phyloP scores from a whole-genome alignment of 2,888 invertebrate species.

The Rhorus exstirpatorius region DNA sequence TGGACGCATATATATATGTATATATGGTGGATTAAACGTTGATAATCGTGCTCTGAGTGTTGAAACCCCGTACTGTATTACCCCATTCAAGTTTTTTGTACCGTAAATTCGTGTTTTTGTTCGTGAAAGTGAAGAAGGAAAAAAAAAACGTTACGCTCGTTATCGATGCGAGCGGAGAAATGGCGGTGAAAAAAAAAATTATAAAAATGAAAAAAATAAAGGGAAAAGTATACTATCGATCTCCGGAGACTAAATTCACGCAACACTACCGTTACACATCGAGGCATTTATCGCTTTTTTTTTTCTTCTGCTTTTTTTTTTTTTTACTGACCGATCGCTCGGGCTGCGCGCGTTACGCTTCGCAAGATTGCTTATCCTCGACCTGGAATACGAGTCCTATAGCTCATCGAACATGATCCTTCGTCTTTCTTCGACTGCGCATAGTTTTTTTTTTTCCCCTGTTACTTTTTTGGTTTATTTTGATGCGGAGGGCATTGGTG shows the following conservation, averaged over 20 bases:
- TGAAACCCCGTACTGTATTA: slow-evolving; percentile 19
- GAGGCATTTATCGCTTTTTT: slow-evolving; percentile 12
- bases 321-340: slow-evolving; percentile 26
- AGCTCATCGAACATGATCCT: slow-evolving; percentile 47
- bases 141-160: background rate
- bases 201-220: slow-evolving; percentile 7
- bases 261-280: slow-evolving; percentile 43
- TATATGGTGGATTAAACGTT: slow-evolving; percentile 37
- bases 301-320: background rate
- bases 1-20: no score
- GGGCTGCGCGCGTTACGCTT: slow-evolving; percentile 55
- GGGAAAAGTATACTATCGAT: background rate
- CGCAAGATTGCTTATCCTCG: slow-evolving; percentile 50
- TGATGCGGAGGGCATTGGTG: background rate
- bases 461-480: slow-evolving; percentile 8
- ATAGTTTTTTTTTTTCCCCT: background rate
- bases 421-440: background rate
- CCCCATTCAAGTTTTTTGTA: slow-evolving; percentile 12
- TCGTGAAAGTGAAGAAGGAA: background rate
- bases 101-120: slow-evolving; percentile 19
- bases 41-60: slow-evolving; percentile 5
- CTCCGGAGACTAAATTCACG: slow-evolving; percentile 34
- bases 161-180: slow-evolving; percentile 5
- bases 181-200: background rate
- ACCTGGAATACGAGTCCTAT: slow-evolving; percentile 31